Conservation (phyloP, 2,113 vertebrate species). For the Dipodomys merriami region DNA sequence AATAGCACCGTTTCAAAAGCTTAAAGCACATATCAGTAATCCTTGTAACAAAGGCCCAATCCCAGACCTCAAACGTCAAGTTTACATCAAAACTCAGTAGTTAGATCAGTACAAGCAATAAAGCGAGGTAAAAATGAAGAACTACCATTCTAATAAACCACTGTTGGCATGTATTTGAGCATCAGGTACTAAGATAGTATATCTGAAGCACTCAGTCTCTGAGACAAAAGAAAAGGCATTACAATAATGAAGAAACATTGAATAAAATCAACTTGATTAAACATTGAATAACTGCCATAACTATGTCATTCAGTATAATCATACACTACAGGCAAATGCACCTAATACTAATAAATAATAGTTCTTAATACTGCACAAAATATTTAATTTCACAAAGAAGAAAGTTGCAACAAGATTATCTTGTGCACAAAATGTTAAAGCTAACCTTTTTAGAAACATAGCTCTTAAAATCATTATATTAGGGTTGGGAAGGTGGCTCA, state of each 20-base stretch:
- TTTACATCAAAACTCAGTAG: conserved; percentile 79
- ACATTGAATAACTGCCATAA: conserved; percentile 72
- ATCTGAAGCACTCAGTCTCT: conserved; percentile 79
- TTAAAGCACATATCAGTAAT: neutral
- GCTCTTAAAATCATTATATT: conserved; percentile 20
- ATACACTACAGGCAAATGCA: neutral
- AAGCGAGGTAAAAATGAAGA: conserved; percentile 39
- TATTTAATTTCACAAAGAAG: conserved; percentile 3
- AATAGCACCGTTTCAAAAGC: neutral
- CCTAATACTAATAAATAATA: neutral
- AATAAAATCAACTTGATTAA: conserved; percentile 74
- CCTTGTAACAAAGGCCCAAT: conserved; percentile 37
- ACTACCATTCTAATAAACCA: conserved; percentile 75
- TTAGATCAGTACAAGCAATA: conserved; percentile 72
- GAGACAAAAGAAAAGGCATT: conserved; percentile 78
- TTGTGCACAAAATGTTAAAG: neutral
- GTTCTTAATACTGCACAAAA: conserved; percentile 26
- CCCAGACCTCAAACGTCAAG: conserved; percentile 67
- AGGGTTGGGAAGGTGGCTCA: neutral
- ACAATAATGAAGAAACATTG: conserved; percentile 56
- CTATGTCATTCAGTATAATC: conserved; percentile 56
- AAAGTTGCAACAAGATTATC: neutral
- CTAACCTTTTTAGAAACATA: neutral
- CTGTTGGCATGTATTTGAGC: conserved; percentile 72
- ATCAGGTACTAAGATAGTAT: conserved; percentile 79